A percentile compares a stretch with the other conserved stretches of the same genome.
These are phyloP conservation scores for Chorisops tibialis DNA, from an alignment of 2,888 invertebrate species.

Conservation along the genomic window DNA sequence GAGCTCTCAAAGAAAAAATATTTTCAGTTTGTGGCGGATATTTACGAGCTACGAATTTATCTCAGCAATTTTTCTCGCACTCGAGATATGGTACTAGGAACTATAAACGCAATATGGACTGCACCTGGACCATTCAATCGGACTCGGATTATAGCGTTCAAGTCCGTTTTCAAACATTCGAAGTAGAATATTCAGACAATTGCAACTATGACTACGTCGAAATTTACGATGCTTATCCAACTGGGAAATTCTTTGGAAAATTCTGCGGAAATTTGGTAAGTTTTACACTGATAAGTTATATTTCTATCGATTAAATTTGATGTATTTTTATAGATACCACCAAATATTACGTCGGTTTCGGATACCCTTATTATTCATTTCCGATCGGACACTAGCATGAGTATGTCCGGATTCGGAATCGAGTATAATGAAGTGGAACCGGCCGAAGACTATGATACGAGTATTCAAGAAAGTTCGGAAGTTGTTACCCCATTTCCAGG, in stretches of 20 bases:
- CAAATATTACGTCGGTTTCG: constrained; percentile 81
- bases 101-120: constrained; percentile 86
- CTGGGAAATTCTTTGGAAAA: constrained; percentile 74
- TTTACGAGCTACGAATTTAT: constrained; percentile 72
- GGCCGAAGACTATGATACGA: constrained; percentile 54
- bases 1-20: not conserved
- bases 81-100: constrained; percentile 87
- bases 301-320: no score
- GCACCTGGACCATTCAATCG: constrained; percentile 93
- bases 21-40: constrained; percentile 88
- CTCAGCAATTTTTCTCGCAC: constrained; percentile 91
- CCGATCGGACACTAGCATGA: constrained; percentile 84
- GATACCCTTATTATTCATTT: constrained; percentile 86
- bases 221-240: constrained; percentile 84
- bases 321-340: constrained; percentile 78
- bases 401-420: constrained; percentile 90
- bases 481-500: constrained; percentile 52
- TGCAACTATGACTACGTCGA: constrained; percentile 95
- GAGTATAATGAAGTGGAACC: constrained; percentile 75
- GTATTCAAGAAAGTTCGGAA: constrained; percentile 48
- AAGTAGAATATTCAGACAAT: constrained; percentile 78
- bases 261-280: constrained; percentile 84
- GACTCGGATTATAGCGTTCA: constrained; percentile 75
- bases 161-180: constrained; percentile 73
- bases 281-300: constrained; percentile 26